phyloP scores from a whole-genome alignment of 37 sponge, comb jelly and placozoan species.

The Halichondria panicea region DNA sequence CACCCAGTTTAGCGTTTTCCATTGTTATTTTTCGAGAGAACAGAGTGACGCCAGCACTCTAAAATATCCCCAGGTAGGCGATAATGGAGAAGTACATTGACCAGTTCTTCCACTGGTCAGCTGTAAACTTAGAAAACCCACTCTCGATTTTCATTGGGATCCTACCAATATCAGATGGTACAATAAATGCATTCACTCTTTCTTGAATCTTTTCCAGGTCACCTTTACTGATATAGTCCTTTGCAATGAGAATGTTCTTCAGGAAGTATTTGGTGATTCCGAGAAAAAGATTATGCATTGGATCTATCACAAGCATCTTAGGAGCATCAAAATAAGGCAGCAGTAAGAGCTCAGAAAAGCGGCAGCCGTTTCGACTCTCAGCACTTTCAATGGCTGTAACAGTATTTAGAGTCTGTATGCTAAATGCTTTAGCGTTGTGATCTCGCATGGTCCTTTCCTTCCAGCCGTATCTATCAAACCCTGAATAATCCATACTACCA shows the following conservation, averaged over 20 bases:
- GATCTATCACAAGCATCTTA: slow-evolving; percentile 20
- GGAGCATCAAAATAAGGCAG: slow-evolving; percentile 27
- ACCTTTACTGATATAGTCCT: not conserved
- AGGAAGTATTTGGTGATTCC: slow-evolving; percentile 24
- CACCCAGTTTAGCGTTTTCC: slow-evolving; percentile 21
- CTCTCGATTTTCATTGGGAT: slow-evolving; percentile 25
- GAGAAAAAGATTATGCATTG: slow-evolving; percentile 40
- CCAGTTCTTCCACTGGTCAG: slow-evolving; percentile 53
- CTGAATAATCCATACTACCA: slow-evolving; percentile 7
- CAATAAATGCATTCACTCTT: not conserved
- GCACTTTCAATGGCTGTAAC: not conserved
- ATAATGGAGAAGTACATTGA: slow-evolving; percentile 5
- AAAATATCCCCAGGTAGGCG: not conserved
- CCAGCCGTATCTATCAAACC: slow-evolving; percentile 45
- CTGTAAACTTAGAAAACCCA: slow-evolving; percentile 36
- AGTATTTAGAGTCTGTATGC: not conserved
- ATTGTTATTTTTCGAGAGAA: slow-evolving; percentile 14
- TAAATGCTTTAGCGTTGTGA: not conserved
- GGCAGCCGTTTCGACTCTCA: slow-evolving; percentile 10
- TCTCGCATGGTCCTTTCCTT: not conserved
- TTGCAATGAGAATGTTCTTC: not conserved
- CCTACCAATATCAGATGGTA: slow-evolving; percentile 33
- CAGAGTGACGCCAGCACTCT: slow-evolving; percentile 38
- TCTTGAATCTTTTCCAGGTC: slow-evolving; percentile 9
- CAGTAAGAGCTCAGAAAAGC: slow-evolving; percentile 20